phyloP scores from a whole-genome alignment of 2,113 vertebrate genomes.

The Ceyx cyanopectus region DNA sequence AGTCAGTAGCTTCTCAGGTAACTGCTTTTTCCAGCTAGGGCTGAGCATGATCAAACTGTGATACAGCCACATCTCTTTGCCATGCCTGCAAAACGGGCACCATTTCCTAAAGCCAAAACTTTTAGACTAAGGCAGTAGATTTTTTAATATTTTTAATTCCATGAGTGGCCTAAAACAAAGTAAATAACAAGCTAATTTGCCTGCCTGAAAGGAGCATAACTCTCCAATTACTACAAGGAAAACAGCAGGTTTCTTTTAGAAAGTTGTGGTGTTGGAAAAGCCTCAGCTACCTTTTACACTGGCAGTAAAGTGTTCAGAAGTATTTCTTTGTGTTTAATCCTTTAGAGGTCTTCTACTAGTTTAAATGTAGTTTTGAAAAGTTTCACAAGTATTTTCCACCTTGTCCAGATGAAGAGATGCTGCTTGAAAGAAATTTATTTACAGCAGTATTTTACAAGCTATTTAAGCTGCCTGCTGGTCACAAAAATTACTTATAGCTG shows the following conservation, averaged over 20 bases:
- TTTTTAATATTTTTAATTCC: slow-evolving; percentile 22
- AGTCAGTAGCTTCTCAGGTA: background rate
- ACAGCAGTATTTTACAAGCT: background rate
- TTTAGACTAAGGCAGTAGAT: background rate
- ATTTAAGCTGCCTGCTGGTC: slow-evolving; percentile 47
- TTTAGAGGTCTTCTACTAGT: slow-evolving; percentile 52
- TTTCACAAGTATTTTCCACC: slow-evolving; percentile 44
- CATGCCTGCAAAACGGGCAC: background rate
- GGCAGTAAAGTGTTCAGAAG: slow-evolving; percentile 55
- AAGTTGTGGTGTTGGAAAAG: background rate
- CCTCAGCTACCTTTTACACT: slow-evolving; percentile 22
- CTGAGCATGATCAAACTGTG: accelerated
- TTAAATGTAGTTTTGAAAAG: slow-evolving; percentile 57
- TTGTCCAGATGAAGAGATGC: slow-evolving; percentile 49
- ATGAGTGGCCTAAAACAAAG: slow-evolving; percentile 23
- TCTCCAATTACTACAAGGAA: slow-evolving; percentile 27
- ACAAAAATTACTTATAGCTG: slow-evolving; percentile 60
- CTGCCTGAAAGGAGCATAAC: slow-evolving; percentile 37
- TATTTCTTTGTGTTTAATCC: slow-evolving; percentile 59
- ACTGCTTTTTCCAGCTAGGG: background rate
- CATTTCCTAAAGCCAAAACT: background rate
- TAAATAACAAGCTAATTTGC: slow-evolving; percentile 41
- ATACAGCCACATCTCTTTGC: accelerated
- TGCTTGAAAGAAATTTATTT: slow-evolving; percentile 62
- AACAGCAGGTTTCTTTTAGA: slow-evolving; percentile 28